Evolutionary conservation across 2,888 invertebrate species (phyloP), one percentile per base, ranked within the genome.

Genomic region (Thereva nobilitata): DNA sequence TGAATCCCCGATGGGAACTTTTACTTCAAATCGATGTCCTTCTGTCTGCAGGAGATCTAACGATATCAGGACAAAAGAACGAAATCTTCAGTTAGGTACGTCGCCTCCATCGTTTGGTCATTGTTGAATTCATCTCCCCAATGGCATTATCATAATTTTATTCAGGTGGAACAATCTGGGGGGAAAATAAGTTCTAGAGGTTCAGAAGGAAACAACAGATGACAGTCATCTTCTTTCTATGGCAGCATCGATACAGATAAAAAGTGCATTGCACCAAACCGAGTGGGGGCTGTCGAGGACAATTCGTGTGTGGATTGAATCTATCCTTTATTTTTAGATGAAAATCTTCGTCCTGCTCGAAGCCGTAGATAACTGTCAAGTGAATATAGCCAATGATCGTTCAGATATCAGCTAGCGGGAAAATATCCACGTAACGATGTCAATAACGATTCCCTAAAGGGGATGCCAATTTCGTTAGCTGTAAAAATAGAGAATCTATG

Each of bases 61-160:
- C 23, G 23, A 23, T 23, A 23, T 23, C 1, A 2, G 23, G 23
- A 23, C 23, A 23, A 23, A 23, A 23, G 23, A 23, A 23, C 23
- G 23, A 23, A 23, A 23, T 23, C 23, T 23, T 23, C 23, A 23
- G 23, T 23, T 23, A 23, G 23, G 23, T 23, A 23, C 23, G 23
- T 23, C 23, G 23, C 23, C 23, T 23, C 23, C 23, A 23, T 23
- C 23, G 23, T 23, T 23, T 23, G 45, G 35, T 47, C 57, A 59
- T 37, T 59, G 45, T 47, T 59, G 41, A 38, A 37, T 59, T 7
- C 45, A 45, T 37, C 34, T 47, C 37, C 57, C 57, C 57, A 47
- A 47, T 59, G 37, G 37, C 57, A 59, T 59, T 59, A 59, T 47
- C 57, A 59, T 59, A 59, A 59, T 59, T 59, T 47, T 47, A 59